Percentiles rank a stretch among this genome's conserved stretches.
phyloP scores from a whole-genome alignment of 2,113 vertebrate genomes.

The Mus spicilegus region DNA sequence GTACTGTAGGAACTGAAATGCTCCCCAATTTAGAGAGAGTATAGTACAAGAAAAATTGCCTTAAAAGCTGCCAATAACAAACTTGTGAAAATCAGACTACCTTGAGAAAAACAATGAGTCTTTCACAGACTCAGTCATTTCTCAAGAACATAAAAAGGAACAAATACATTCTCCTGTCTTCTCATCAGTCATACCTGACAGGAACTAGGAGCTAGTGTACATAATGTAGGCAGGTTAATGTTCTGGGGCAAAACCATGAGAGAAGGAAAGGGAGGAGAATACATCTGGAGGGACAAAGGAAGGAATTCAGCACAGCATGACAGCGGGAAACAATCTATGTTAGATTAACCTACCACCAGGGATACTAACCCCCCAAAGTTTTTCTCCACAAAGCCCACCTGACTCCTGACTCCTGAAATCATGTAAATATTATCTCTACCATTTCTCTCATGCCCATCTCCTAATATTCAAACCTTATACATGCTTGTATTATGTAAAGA shows the following conservation, averaged over 20 bases:
- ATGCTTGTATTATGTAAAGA: background rate
- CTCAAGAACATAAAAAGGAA: background rate
- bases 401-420: background rate
- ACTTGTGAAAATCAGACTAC: background rate
- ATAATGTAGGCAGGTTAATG: background rate
- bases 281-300: background rate
- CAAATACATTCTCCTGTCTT: background rate
- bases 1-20: rapidly evolving
- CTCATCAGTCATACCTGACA: background rate
- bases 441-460: background rate
- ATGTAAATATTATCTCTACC: background rate
- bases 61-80: background rate
- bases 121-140: background rate
- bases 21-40: background rate
- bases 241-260: background rate
- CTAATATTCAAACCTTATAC: background rate
- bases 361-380: background rate
- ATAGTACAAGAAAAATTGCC: background rate
- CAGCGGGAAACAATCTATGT: background rate
- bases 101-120: background rate
- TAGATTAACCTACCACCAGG: background rate
- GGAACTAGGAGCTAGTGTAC: background rate
- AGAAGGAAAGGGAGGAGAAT: background rate
- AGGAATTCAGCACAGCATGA: background rate
- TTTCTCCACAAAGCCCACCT: background rate